These are phyloP conservation scores for Camponotus fellah DNA, from an alignment of 2,888 invertebrate species.

Conservation along the genomic window DNA sequence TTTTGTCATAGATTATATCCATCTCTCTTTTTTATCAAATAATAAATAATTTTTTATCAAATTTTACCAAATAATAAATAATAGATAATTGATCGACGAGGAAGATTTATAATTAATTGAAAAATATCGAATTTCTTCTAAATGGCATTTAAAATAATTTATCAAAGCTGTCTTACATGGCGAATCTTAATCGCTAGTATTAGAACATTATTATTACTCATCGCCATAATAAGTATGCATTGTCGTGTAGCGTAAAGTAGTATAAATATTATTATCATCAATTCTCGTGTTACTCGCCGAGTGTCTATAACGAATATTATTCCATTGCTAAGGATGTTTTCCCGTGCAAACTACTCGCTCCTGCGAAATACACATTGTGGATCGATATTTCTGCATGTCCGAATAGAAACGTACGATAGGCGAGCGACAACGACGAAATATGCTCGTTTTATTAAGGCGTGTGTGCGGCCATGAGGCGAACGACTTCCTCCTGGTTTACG, in stretches of 20 bases:
- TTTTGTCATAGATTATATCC: neutral
- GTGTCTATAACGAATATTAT: constrained; percentile 22
- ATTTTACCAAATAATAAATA: neutral
- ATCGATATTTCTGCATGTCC: constrained; percentile 68
- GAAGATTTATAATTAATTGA: neutral
- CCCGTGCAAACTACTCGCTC: neutral
- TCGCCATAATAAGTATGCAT: neutral
- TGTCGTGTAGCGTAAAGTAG: neutral
- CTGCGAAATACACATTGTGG: constrained; percentile 46
- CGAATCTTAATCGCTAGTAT: neutral
- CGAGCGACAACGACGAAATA: constrained; percentile 61
- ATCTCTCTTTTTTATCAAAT: neutral
- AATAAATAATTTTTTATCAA: neutral
- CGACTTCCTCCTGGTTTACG: constrained; percentile 76
- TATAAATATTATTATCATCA: constrained; percentile 28
- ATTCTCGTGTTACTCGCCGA: neutral
- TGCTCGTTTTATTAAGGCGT: constrained; percentile 72
- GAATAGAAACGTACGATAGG: constrained; percentile 32
- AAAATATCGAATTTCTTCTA: neutral
- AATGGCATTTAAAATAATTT: neutral
- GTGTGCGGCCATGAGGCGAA: constrained; percentile 65
- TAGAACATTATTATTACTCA: neutral
- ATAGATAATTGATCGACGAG: neutral
- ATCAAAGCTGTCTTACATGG: too few relatives aligned
- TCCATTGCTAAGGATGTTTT: constrained; percentile 28